A percentile compares a stretch with the other conserved stretches of the same genome.
Evolutionary conservation across 2,113 vertebrate species (phyloP).

Genomic region (Rhabdomys dilectus): DNA sequence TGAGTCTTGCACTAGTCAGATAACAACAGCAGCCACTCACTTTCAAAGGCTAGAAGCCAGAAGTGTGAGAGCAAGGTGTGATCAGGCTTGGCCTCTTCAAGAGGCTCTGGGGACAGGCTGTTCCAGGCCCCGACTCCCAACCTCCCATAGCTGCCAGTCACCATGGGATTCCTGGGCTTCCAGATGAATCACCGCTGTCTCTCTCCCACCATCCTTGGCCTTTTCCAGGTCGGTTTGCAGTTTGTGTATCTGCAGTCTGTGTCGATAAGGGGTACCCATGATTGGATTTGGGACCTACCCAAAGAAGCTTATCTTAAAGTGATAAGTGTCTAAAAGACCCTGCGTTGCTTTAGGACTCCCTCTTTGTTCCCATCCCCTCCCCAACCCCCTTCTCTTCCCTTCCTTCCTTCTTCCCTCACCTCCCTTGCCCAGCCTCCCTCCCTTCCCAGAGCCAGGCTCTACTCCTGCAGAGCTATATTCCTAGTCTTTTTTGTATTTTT

Average conservation of each 20-base stretch:
- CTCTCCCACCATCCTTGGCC: fast-evolving
- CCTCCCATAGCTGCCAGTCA: neutral
- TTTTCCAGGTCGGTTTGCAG: neutral
- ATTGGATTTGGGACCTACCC: neutral
- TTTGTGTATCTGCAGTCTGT: neutral
- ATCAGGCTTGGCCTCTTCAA: neutral
- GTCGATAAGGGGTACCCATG: neutral
- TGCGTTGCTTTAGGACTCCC: neutral
- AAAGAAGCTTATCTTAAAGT: neutral
- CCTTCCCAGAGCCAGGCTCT: neutral
- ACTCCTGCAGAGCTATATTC: neutral
- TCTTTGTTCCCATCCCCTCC: too few species aligned
- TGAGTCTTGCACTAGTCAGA: too few species aligned
- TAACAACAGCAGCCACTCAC: neutral
- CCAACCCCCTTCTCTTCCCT: too few species aligned
- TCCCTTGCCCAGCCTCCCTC: neutral
- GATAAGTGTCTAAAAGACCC: neutral
- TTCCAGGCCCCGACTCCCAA: neutral
- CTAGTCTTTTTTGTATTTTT: neutral
- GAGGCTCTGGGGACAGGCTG: neutral
- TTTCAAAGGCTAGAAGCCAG: neutral
- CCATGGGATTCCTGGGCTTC: neutral
- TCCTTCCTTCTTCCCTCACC: neutral
- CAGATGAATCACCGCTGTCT: neutral
- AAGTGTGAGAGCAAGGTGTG: neutral